A percentile compares a stretch with the other conserved stretches of the same genome.
Evolutionary conservation across 1,140 invertebrate genomes (phyloP).

Genomic region (Bilobella aurantiaca): DNA sequence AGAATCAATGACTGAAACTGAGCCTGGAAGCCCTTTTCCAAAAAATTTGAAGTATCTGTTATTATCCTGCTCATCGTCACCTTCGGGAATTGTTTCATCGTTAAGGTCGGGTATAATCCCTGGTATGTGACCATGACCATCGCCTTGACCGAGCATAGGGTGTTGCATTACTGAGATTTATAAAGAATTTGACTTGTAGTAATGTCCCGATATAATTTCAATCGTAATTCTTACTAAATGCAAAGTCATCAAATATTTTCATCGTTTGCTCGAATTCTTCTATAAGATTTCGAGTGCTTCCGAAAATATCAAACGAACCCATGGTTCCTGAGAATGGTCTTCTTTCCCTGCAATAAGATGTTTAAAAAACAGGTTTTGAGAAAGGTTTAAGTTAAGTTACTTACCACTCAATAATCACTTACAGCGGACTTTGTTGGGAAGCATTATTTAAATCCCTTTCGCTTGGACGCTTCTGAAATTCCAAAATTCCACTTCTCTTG

Average conservation of each 20-base stretch:
- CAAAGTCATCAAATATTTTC: constrained; percentile 1
- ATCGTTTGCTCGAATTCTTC: background rate
- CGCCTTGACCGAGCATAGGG: background rate
- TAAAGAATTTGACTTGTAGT: background rate
- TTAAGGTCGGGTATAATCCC: no score
- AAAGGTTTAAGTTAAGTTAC: background rate
- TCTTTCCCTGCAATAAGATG: background rate
- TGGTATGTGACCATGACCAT: no score
- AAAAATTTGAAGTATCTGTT: background rate
- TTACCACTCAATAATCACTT: background rate
- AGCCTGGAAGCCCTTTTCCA: background rate
- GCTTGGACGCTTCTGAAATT: background rate
- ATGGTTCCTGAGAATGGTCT: background rate
- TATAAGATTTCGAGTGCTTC: background rate
- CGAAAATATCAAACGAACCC: background rate
- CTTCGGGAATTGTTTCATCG: no score
- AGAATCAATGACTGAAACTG: background rate
- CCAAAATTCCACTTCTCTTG: background rate
- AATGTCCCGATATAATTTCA: background rate
- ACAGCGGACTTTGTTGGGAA: no score
- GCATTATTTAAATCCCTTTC: background rate
- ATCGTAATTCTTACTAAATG: background rate
- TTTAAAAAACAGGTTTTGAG: background rate
- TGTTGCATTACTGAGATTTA: background rate
- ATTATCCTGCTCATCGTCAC: background rate